Conservation (phyloP, 2,888 invertebrate genomes). For the Melanargia galathea region DNA sequence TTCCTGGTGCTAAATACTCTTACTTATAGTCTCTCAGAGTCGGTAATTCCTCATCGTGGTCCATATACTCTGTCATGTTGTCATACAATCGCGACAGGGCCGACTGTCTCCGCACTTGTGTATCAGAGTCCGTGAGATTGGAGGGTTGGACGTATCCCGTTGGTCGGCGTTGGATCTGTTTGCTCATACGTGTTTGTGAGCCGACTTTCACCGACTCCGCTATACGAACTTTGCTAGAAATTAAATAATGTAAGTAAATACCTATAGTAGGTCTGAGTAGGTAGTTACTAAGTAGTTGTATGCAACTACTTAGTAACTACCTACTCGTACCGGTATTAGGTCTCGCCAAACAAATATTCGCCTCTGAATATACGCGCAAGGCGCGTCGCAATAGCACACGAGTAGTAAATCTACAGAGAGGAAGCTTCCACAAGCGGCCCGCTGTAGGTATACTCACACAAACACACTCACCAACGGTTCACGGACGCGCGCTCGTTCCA, state of each 20-base stretch:
- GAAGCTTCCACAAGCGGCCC: no score
- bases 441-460: no score
- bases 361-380: no score
- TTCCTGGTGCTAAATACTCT: no score
- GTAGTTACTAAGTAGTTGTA: no score
- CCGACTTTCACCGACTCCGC: conserved; percentile 40
- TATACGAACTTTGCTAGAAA: conserved; percentile 56
- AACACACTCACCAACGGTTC: no score
- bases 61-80: conserved; percentile 41
- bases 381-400: no score
- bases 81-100: conserved; percentile 57
- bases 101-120: conserved; percentile 47
- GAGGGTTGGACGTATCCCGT: conserved; percentile 46
- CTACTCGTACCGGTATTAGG: no score
- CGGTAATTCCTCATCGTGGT: conserved; percentile 48
- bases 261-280: neutral
- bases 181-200: conserved; percentile 23
- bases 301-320: no score
- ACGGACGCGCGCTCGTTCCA: no score
- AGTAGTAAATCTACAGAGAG: no score
- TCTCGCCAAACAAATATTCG: no score
- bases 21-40: conserved; percentile 67
- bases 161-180: conserved; percentile 43
- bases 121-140: conserved; percentile 43
- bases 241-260: neutral